A percentile compares a stretch with the other conserved stretches of the same genome.
Evolutionary conservation across 2,888 invertebrate genomes (phyloP).

Genomic region (Ypsolopha scabrella): DNA sequence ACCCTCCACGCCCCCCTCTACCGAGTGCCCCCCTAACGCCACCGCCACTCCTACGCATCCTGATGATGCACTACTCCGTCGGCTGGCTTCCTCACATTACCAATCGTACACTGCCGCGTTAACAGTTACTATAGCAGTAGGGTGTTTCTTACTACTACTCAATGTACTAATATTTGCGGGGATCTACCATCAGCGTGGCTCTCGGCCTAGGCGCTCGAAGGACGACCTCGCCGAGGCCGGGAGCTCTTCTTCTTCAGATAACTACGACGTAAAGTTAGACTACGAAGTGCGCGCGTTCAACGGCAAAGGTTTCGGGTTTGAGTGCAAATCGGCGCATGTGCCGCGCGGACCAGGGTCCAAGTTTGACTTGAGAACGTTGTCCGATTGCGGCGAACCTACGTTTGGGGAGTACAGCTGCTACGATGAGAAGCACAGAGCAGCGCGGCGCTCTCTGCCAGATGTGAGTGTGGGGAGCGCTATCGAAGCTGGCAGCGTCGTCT

Average conservation of each 20-base stretch:
- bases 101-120: conserved; percentile 91
- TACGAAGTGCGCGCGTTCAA: conserved; percentile 66
- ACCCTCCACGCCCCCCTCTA: conserved; percentile 64
- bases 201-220: conserved; percentile 78
- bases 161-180: conserved; percentile 91
- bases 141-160: conserved; percentile 83
- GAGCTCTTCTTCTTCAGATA: conserved; percentile 76
- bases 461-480: conserved; percentile 73
- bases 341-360: conserved; percentile 56
- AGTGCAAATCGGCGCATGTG: conserved; percentile 69
- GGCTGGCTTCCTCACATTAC: conserved; percentile 85
- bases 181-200: conserved; percentile 87
- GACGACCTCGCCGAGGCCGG: conserved; percentile 82
- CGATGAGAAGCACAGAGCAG: conserved; percentile 70
- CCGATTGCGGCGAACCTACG: conserved; percentile 64
- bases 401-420: conserved; percentile 77
- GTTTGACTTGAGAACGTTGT: conserved; percentile 61
- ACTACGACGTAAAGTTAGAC: conserved; percentile 70
- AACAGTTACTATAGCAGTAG: conserved; percentile 88
- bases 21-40: conserved; percentile 80
- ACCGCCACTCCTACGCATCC: conserved; percentile 55
- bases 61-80: conserved; percentile 79
- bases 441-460: conserved; percentile 71
- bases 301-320: conserved; percentile 67
- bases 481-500: conserved; percentile 67